Percentiles rank a stretch among this genome's conserved stretches.
These are phyloP conservation scores for Isurus oxyrinchus DNA, from an alignment of 2,113 vertebrate genomes.

Conservation along the genomic window DNA sequence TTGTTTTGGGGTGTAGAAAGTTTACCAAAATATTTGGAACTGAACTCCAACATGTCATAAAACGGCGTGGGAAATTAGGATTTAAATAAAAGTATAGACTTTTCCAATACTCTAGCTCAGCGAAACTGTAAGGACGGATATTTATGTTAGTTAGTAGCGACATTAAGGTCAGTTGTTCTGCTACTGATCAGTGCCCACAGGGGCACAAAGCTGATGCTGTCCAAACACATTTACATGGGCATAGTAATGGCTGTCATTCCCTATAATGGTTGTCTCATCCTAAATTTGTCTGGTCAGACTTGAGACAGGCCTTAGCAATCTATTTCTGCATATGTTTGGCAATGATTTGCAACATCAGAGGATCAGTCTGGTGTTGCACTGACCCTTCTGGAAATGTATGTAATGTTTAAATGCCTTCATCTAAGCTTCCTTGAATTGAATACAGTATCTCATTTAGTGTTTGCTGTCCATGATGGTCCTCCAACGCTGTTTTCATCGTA, in stretches of 20 bases:
- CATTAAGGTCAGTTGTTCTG: not conserved
- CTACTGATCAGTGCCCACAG: not conserved
- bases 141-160: not conserved
- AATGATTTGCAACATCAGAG: not conserved
- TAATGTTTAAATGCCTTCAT: not conserved
- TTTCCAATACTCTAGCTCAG: not conserved
- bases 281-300: not conserved
- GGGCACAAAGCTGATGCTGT: not conserved
- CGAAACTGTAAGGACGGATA: not conserved
- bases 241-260: not conserved
- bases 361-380: not conserved
- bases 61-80: not conserved
- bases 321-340: not conserved
- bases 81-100: not conserved
- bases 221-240: not conserved
- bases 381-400: not conserved
- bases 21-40: not conserved
- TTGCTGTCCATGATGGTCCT: not conserved
- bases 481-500: not conserved
- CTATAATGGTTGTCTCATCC: not conserved
- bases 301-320: not conserved
- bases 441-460: not conserved
- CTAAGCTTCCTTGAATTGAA: not conserved
- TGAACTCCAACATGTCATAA: not conserved
- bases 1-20: not conserved